Base-by-base conservation (phyloP, 2,888 invertebrate genomes). In the Protodeltote pygarga region DNA sequence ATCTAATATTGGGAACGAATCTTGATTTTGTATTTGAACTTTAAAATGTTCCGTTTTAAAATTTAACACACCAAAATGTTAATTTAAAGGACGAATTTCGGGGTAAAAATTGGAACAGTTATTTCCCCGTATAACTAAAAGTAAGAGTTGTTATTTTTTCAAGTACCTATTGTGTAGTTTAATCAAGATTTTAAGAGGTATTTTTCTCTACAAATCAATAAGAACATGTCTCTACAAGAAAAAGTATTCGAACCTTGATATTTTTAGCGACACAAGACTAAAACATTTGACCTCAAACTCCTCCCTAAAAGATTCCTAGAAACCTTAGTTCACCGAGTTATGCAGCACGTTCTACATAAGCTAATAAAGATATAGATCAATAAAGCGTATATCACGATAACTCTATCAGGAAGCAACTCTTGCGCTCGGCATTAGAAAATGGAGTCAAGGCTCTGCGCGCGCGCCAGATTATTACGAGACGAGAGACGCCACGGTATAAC, bases 381-480 rank as follows among this genome's bases (percentile, higher is more conserved):
- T 58, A 61, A 42, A 47, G 38, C 33, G 45, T 42, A 49, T 21
- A 52, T 46, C 40, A 27, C 46, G 67, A 66, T 60, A 54, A 49
- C 31, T 64, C 42, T 57, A 67, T 66, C 67, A 67, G 66, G 66
- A 67, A 67, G 64, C 42, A 34, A 52, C 53, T 61, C 53, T 53
- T 42, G 65, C 61, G 60, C 35, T 40, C 41, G 49, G 61, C 50
- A 55, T 54, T 52, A 59, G 38, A 53, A 38, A 66, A 67, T 59
- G 44, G 62, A 67, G 68, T 67, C 67, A 67, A 67, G 67, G 67
- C 32, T 55, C 45, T 10, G 32, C 15, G 49, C 39, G 46, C 46
- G 63, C 42, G 65, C 65, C 66, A 65, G 66, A 65, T 62, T 58
- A 28, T 60, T 48, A 41, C 24, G 47, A 44, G 57, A 57, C 50